phyloP scores from a whole-genome alignment of 2,797 vertebrate genomes.

The Acropternis orthonyx region DNA sequence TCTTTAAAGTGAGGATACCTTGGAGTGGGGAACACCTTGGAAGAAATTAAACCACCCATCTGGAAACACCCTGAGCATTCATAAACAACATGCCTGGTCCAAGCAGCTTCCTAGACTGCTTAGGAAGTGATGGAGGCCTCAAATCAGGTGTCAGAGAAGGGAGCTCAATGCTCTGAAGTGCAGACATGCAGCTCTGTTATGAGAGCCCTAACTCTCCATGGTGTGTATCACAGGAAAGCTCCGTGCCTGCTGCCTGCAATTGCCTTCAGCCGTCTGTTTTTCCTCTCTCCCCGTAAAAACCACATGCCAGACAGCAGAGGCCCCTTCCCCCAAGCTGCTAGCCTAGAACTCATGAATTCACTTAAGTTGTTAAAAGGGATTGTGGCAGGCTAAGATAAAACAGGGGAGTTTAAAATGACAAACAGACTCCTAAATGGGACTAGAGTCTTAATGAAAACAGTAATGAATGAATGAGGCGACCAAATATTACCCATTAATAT shows the following conservation, averaged over 20 bases:
- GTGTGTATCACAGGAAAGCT: background rate
- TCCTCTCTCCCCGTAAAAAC: conserved; percentile 28
- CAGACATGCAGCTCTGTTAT: background rate
- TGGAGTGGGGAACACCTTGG: background rate
- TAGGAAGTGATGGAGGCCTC: background rate
- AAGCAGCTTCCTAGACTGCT: background rate
- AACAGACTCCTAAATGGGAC: conserved; percentile 76
- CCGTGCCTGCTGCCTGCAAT: background rate
- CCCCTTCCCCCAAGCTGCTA: conserved; percentile 44
- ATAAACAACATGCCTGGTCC: accelerated
- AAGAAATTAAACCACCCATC: accelerated
- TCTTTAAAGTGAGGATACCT: background rate
- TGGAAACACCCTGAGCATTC: background rate
- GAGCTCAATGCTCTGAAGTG: background rate
- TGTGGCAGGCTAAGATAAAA: conserved; percentile 70
- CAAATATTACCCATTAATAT: conserved; percentile 76
- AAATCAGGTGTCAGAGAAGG: background rate
- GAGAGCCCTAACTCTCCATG: background rate
- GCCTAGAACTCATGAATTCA: conserved; percentile 37
- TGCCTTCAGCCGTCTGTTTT: conserved; percentile 32
- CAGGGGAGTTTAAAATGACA: conserved; percentile 75
- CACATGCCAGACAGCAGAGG: conserved; percentile 29
- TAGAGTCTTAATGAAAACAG: conserved; percentile 76
- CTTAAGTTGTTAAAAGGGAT: conserved; percentile 59
- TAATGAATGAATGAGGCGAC: conserved; percentile 72